phyloP scores from a whole-genome alignment of 2,888 invertebrate species.

The Chloroclysta siterata region DNA sequence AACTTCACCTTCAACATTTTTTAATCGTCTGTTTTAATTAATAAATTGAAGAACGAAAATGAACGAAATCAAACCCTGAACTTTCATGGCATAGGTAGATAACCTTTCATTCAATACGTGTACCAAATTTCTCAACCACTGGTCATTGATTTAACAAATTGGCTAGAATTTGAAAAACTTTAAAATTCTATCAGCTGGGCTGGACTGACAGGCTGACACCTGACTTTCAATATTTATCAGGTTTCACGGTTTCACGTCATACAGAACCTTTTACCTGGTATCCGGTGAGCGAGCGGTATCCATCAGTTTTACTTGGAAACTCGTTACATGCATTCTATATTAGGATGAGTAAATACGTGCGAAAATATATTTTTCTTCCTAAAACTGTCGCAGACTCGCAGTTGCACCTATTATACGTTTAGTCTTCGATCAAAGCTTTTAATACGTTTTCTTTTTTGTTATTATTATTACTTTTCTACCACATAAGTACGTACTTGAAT shows the following conservation, averaged over 20 bases:
- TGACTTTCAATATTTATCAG: conserved; percentile 47
- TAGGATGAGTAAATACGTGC: background rate
- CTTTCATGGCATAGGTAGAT: conserved; percentile 21
- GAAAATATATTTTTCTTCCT: too few relatives aligned
- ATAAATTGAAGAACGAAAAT: too few relatives aligned
- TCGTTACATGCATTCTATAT: conserved; percentile 19
- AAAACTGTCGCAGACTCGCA: too few relatives aligned
- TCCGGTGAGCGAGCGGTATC: conserved; percentile 29
- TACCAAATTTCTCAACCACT: conserved; percentile 8
- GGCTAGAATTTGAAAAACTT: conserved; percentile 46
- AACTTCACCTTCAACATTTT: too few relatives aligned
- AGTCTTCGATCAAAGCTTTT: too few relatives aligned
- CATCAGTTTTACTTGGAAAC: conserved; percentile 20
- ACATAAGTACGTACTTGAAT: too few relatives aligned
- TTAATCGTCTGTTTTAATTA: too few relatives aligned
- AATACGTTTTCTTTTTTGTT: too few relatives aligned
- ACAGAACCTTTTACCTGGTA: conserved; percentile 39
- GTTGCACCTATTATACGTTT: too few relatives aligned
- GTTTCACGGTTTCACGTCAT: conserved; percentile 40
- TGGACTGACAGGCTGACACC: conserved; percentile 55
- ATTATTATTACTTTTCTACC: too few relatives aligned
- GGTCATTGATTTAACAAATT: conserved; percentile 58
- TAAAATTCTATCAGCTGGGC: conserved; percentile 53
- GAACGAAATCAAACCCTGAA: conserved; percentile 23
- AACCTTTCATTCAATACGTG: conserved; percentile 10